Percentiles rank a stretch among this genome's conserved stretches.
phyloP scores from a whole-genome alignment of 2,888 invertebrate species.

The Drosophila buzzatii region DNA sequence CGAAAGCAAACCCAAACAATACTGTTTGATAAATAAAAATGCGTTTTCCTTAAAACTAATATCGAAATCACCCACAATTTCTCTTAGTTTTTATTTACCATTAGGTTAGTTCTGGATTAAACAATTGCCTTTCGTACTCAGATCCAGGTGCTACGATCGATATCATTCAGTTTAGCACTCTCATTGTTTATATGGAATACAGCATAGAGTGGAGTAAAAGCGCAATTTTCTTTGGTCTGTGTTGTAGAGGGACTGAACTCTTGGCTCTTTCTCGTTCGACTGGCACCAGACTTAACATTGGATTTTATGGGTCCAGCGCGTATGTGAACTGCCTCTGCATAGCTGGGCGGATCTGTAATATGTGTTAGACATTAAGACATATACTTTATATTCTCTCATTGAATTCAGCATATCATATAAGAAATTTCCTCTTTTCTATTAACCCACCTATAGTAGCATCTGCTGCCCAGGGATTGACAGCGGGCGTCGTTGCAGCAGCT shows the following conservation, averaged over 20 bases:
- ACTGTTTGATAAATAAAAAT: not conserved
- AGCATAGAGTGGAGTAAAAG: slow-evolving; percentile 52
- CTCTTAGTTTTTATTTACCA: not conserved
- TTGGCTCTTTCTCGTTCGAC: slow-evolving; percentile 44
- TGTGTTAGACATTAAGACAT: not conserved
- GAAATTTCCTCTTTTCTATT: not conserved
- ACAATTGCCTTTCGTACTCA: slow-evolving; percentile 12
- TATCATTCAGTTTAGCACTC: slow-evolving; percentile 13
- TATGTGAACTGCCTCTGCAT: slow-evolving; percentile 80
- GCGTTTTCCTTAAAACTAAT: not conserved
- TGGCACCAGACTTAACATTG: slow-evolving; percentile 21
- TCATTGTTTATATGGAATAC: slow-evolving; percentile 47
- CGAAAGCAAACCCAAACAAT: not conserved
- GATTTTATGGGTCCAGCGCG: slow-evolving; percentile 19
- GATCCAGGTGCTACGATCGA: slow-evolving; percentile 57
- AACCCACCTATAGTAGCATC: slow-evolving; percentile 61
- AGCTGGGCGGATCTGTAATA: slow-evolving; percentile 80
- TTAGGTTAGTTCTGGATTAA: not conserved
- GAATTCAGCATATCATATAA: not conserved
- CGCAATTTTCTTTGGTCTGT: slow-evolving; percentile 17
- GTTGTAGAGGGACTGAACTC: slow-evolving; percentile 14
- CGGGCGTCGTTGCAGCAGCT: not conserved
- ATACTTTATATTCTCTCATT: not conserved
- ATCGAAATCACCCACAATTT: not conserved
- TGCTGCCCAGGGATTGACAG: slow-evolving; percentile 64